A percentile compares a stretch with the other conserved stretches of the same genome.
phyloP scores from a whole-genome alignment of 1,140 invertebrate genomes.

The Leptonema lineaticorne region DNA sequence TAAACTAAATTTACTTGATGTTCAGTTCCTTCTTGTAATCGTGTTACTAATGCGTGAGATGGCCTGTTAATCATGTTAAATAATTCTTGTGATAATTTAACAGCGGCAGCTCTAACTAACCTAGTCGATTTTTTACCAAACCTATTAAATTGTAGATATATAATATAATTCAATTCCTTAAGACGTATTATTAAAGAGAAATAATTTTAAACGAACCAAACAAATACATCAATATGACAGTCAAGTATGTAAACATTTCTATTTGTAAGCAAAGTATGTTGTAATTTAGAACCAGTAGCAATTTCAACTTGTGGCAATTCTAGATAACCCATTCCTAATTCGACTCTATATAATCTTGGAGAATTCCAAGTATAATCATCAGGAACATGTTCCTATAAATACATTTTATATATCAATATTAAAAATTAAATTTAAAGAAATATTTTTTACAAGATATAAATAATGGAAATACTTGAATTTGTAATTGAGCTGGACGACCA shows the following conservation, averaged over 20 bases:
- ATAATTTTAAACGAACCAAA: slow-evolving; percentile 70
- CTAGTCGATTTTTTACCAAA: slow-evolving; percentile 98
- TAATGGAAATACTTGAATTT: slow-evolving; percentile 21
- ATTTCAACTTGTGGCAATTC: slow-evolving; percentile 95
- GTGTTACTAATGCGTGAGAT: slow-evolving; percentile 82
- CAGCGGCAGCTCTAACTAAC: slow-evolving; percentile 91
- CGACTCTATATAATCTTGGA: slow-evolving; percentile 91
- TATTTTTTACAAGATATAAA: background rate
- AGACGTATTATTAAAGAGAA: background rate
- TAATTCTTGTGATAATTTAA: slow-evolving; percentile 93
- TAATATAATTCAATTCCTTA: background rate
- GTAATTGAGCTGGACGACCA: slow-evolving; percentile 45
- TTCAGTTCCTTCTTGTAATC: slow-evolving; percentile 85
- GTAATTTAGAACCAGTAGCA: slow-evolving; percentile 64
- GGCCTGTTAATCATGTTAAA: slow-evolving; percentile 91
- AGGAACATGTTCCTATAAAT: slow-evolving; percentile 75
- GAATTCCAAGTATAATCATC: slow-evolving; percentile 72
- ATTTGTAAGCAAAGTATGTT: slow-evolving; percentile 76
- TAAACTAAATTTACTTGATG: slow-evolving; percentile 56
- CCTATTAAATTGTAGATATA: slow-evolving; percentile 57
- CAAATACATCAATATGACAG: slow-evolving; percentile 94
- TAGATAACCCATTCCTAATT: slow-evolving; percentile 96
- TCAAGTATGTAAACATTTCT: slow-evolving; percentile 98
- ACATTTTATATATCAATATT: slow-evolving; percentile 9
- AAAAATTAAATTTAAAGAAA: background rate